These are phyloP conservation scores for Drosophila macrospina DNA, from an alignment of 2,888 invertebrate species.

Conservation along the genomic window DNA sequence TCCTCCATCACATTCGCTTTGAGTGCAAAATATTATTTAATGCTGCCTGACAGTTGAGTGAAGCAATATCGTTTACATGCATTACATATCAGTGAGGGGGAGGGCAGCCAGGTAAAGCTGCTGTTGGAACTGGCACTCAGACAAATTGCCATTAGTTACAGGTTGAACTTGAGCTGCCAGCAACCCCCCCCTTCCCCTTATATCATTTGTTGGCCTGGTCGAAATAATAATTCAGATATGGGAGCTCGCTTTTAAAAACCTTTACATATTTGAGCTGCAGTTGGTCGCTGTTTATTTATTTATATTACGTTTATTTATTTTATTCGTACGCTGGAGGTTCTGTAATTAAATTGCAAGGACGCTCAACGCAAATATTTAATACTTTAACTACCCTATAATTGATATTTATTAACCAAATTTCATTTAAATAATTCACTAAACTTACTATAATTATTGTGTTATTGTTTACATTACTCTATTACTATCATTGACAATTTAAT, in stretches of 20 bases:
- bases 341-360: conserved; percentile 55
- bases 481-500: not conserved
- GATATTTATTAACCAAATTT: not conserved
- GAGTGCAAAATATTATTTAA: conserved; percentile 78
- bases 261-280: conserved; percentile 12
- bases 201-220: conserved; percentile 2
- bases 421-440: no score
- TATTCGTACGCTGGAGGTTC: conserved; percentile 8
- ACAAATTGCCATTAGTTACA: conserved; percentile 71
- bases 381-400: conserved; percentile 4
- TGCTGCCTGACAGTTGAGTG: conserved; percentile 75
- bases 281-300: conserved; percentile 28
- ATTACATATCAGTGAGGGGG: conserved; percentile 52
- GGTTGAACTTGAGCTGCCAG: conserved; percentile 31
- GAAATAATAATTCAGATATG: conserved; percentile 14
- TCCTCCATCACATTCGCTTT: conserved; percentile 15
- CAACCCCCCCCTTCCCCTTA: no score
- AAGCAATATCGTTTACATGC: conserved; percentile 80
- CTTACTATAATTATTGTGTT: no score
- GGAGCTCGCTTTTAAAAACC: conserved; percentile 1
- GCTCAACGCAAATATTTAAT: conserved; percentile 1
- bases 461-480: no score
- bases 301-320: conserved; percentile 41
- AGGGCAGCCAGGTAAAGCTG: not conserved
- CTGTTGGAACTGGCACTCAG: conserved; percentile 56